phyloP scores from a whole-genome alignment of 92 coral and sea anemone species.

The Desmophyllum pertusum region DNA sequence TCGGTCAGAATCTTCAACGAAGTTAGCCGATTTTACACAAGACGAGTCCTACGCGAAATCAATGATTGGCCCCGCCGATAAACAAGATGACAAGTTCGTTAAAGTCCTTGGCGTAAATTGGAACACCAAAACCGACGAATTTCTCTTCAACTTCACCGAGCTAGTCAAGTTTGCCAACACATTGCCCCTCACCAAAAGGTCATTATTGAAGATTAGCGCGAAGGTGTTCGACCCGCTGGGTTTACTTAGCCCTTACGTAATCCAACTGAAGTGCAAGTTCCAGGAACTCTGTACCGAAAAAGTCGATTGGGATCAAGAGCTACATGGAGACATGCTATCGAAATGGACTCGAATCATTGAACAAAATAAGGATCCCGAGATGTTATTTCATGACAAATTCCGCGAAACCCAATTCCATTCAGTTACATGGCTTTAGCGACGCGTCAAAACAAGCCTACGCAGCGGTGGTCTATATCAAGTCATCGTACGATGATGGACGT shows the following conservation, averaged over 20 bases:
- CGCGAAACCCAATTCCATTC: neutral
- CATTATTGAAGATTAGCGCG: conserved; percentile 32
- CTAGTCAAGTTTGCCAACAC: conserved; percentile 40
- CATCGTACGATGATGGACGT: neutral
- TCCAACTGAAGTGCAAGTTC: neutral
- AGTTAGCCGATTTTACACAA: too few species aligned
- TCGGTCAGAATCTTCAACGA: too few species aligned
- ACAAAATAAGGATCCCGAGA: neutral
- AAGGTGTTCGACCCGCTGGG: conserved; percentile 28
- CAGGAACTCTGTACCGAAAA: conserved; percentile 15
- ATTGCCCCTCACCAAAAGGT: too few species aligned
- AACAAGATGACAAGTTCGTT: neutral
- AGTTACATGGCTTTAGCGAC: neutral
- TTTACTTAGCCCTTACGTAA: conserved; percentile 3
- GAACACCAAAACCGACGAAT: conserved; percentile 41
- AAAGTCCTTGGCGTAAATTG: conserved; percentile 49
- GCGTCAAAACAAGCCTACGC: neutral
- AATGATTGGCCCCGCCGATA: neutral
- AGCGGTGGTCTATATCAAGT: neutral
- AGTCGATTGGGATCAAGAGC: conserved; percentile 24
- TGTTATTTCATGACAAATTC: neutral
- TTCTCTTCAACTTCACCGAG: conserved; percentile 35
- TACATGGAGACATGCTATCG: conserved; percentile 9
- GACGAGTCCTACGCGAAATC: conserved; percentile 20
- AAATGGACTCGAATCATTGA: neutral